These are phyloP conservation scores for Coregonus suidteri DNA, from an alignment of 2,797 vertebrate genomes.

Conservation along the genomic window DNA sequence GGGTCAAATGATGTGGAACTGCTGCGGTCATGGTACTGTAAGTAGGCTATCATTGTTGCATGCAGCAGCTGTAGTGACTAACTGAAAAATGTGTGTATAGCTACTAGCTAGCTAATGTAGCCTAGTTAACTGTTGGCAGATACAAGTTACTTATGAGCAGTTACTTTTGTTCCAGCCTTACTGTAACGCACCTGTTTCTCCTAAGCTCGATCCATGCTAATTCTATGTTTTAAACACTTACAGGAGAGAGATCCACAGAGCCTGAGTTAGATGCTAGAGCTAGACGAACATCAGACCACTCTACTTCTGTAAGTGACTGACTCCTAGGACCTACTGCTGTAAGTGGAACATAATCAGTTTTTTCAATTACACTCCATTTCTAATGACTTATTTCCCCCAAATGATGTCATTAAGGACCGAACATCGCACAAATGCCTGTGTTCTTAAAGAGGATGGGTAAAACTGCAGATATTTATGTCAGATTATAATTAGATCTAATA, in stretches of 20 bases:
- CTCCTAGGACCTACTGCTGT: slow-evolving; percentile 14
- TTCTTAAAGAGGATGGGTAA: slow-evolving; percentile 43
- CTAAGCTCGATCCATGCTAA: not conserved
- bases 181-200: too few species aligned
- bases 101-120: not conserved
- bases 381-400: slow-evolving; percentile 70
- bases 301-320: too few species aligned
- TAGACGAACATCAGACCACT: slow-evolving; percentile 50
- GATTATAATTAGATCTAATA: slow-evolving; percentile 53
- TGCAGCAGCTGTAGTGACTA: not conserved
- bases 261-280: not conserved
- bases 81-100: not conserved
- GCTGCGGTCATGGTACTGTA: not conserved
- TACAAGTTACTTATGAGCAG: not conserved
- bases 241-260: not conserved
- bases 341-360: slow-evolving; percentile 70
- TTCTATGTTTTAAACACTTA: slow-evolving; percentile 13
- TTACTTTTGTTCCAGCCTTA: too few species aligned
- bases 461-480: slow-evolving; percentile 54
- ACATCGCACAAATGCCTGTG: slow-evolving; percentile 65
- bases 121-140: not conserved
- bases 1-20: not conserved
- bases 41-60: not conserved
- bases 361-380: slow-evolving; percentile 74
- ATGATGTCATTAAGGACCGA: slow-evolving; percentile 65